phyloP scores from a whole-genome alignment of 2,797 vertebrate genomes.

The Chiloscyllium punctatum region DNA sequence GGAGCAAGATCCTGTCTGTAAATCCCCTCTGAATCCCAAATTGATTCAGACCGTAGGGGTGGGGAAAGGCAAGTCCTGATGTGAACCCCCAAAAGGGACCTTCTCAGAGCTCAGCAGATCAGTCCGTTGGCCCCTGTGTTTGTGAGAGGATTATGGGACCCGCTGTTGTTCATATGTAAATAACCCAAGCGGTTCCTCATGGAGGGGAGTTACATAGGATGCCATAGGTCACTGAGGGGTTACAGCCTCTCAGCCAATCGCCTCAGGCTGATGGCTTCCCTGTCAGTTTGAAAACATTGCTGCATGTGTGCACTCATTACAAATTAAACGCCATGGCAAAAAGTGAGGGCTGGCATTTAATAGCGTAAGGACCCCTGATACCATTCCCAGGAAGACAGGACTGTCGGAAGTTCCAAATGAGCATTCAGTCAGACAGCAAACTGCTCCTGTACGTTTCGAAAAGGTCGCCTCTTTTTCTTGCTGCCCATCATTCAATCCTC shows the following conservation, averaged over 20 bases:
- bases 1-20: neutral
- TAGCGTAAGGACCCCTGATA: neutral
- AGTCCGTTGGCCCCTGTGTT: neutral
- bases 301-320: neutral
- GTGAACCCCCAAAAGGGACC: no score
- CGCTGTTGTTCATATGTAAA: no score
- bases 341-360: neutral
- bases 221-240: neutral
- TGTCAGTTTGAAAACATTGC: neutral
- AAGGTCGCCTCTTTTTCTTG: neutral
- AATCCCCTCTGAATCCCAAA: no score
- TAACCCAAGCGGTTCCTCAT: no score
- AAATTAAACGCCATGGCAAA: neutral
- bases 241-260: no score
- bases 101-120: neutral
- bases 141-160: neutral
- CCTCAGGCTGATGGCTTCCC: neutral
- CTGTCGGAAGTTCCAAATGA: neutral
- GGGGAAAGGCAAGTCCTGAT: neutral
- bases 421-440: neutral
- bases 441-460: neutral
- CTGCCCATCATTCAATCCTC: neutral
- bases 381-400: neutral
- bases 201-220: no score
- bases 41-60: no score